A percentile compares a stretch with the other conserved stretches of the same genome.
Conservation (phyloP, 2,888 invertebrate species). For the Ormia ochracea region DNA sequence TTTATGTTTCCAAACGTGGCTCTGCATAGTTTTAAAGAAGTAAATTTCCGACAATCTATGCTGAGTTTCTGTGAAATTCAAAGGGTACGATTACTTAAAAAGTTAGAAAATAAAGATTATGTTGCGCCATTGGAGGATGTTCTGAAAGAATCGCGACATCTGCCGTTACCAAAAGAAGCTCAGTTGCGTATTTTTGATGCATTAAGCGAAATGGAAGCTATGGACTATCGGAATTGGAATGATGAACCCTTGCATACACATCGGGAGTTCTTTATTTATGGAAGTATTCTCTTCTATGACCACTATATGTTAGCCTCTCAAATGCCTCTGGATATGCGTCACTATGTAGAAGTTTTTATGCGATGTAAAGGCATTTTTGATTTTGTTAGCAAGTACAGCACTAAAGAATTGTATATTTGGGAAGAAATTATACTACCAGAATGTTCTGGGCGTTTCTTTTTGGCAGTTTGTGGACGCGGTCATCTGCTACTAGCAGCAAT, state of each 20-base stretch:
- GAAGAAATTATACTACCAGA: constrained; percentile 80
- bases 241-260: constrained; percentile 79
- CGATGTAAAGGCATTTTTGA: constrained; percentile 85
- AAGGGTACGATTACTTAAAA: constrained; percentile 64
- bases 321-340: constrained; percentile 84
- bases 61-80: constrained; percentile 68
- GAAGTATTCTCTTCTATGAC: constrained; percentile 78
- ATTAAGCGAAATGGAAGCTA: constrained; percentile 91
- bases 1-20: constrained; percentile 70
- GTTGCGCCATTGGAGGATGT: constrained; percentile 80
- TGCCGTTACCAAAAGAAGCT: constrained; percentile 85
- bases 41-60: constrained; percentile 66
- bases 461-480: constrained; percentile 85
- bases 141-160: constrained; percentile 81
- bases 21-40: constrained; percentile 65
- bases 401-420: constrained; percentile 87
- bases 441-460: constrained; percentile 80
- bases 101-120: constrained; percentile 42
- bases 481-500: constrained; percentile 83
- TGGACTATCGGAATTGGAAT: constrained; percentile 93
- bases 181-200: constrained; percentile 90
- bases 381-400: constrained; percentile 81
- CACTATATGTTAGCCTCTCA: constrained; percentile 84
- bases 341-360: constrained; percentile 86
- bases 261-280: constrained; percentile 78